phyloP scores from a whole-genome alignment of 2,888 invertebrate genomes.

The Hymenopus coronatus region DNA sequence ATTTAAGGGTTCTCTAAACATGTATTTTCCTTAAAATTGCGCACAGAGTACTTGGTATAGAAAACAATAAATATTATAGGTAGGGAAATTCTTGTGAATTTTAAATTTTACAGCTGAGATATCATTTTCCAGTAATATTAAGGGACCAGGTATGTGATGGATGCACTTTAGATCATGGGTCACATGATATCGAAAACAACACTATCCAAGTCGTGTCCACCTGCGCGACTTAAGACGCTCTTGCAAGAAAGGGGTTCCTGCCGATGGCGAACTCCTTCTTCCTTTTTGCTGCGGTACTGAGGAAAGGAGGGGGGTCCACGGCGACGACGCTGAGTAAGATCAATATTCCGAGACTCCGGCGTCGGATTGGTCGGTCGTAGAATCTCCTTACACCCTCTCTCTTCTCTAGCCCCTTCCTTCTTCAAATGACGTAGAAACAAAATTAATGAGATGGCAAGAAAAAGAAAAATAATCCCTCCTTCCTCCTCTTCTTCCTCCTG shows the following conservation, averaged over 20 bases:
- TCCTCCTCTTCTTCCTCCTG: background rate
- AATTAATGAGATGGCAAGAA: slow-evolving; percentile 22
- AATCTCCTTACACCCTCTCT: slow-evolving; percentile 14
- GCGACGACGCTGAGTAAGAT: slow-evolving; percentile 26
- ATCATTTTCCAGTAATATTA: no score
- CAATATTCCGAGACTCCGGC: slow-evolving; percentile 24
- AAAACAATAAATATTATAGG: no score
- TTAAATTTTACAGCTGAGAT: no score
- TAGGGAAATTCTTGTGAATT: no score
- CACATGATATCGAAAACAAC: no score
- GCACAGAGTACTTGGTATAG: no score
- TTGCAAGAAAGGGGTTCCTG: background rate
- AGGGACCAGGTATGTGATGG: no score
- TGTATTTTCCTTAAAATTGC: no score
- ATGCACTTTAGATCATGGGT: no score
- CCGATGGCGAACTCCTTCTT: slow-evolving; percentile 18
- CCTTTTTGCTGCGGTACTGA: background rate
- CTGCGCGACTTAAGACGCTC: background rate
- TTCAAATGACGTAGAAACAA: slow-evolving; percentile 27
- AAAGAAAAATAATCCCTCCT: slow-evolving; percentile 15
- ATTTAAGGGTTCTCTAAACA: no score
- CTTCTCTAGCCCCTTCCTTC: slow-evolving; percentile 20
- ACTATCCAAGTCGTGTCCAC: background rate
- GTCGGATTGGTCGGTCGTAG: slow-evolving; percentile 17
- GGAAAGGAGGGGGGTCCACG: slow-evolving; percentile 14